Evolutionary conservation across 2,888 invertebrate genomes (phyloP).

Genomic region (Drymonia ruficornis): DNA sequence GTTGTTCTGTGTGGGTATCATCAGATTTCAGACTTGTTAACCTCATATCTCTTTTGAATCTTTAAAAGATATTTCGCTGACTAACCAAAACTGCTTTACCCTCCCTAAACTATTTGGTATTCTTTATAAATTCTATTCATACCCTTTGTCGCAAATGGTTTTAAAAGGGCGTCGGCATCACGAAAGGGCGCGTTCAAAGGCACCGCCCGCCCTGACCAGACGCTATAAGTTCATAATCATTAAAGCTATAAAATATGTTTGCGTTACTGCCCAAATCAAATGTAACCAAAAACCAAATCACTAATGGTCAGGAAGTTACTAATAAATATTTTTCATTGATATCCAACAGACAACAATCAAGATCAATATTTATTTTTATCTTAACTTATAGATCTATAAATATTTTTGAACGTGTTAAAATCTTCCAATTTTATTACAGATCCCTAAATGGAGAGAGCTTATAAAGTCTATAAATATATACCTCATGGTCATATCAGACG

Average conservation of each 20-base stretch:
- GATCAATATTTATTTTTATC: neutral
- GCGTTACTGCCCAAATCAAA: constrained; percentile 16
- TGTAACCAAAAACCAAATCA: constrained; percentile 11
- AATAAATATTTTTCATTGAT: constrained; percentile 27
- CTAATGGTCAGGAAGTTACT: constrained; percentile 16
- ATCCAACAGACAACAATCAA: constrained; percentile 19
- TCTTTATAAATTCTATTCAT: neutral
- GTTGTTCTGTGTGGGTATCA: too few relatives aligned
- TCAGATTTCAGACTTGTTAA: too few relatives aligned
- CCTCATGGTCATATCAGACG: constrained; percentile 3
- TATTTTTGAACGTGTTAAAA: constrained; percentile 7
- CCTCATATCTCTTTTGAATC: too few relatives aligned
- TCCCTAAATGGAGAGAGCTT: constrained; percentile 8
- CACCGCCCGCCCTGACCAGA: constrained; percentile 48
- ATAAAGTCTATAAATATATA: neutral
- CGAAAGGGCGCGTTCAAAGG: constrained; percentile 47
- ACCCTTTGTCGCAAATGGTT: constrained; percentile 25
- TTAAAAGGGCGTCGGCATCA: constrained; percentile 46
- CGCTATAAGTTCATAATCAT: constrained; percentile 33
- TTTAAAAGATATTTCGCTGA: neutral
- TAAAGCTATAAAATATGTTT: constrained; percentile 27
- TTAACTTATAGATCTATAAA: constrained; percentile 11
- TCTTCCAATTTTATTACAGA: neutral
- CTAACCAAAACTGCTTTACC: neutral
- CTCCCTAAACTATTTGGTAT: neutral